phyloP scores from a whole-genome alignment of 1,140 invertebrate species.

The Dendrolimus kikuchii region DNA sequence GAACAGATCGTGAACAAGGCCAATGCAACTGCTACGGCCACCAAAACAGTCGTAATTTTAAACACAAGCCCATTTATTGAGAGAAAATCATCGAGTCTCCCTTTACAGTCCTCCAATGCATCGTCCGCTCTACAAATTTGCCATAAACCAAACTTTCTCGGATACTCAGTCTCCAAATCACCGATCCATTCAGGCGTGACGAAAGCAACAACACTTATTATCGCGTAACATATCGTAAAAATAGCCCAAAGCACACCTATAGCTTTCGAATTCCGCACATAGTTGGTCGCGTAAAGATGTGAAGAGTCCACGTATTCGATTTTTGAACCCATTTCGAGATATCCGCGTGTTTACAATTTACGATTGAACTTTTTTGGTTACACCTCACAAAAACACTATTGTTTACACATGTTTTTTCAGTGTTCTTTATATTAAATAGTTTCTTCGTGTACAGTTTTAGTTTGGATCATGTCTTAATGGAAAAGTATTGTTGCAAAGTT shows the following conservation, averaged over 20 bases:
- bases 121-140: slow-evolving; percentile 84
- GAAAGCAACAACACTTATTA: slow-evolving; percentile 95
- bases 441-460: slow-evolving; percentile 4
- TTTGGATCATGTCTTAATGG: slow-evolving; percentile 1
- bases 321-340: slow-evolving; percentile 85
- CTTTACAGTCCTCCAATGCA: slow-evolving; percentile 83
- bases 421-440: slow-evolving; percentile 10
- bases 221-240: slow-evolving; percentile 96
- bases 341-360: slow-evolving; percentile 19
- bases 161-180: slow-evolving; percentile 86
- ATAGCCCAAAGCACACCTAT: slow-evolving; percentile 97
- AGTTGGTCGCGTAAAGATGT: slow-evolving; percentile 92
- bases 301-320: slow-evolving; percentile 92
- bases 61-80: slow-evolving; percentile 83
- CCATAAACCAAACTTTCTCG: slow-evolving; percentile 95
- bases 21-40: slow-evolving; percentile 88
- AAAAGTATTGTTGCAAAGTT: slow-evolving; percentile 21
- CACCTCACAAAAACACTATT: slow-evolving; percentile 24
- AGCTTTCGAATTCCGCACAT: slow-evolving; percentile 95
- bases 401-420: slow-evolving; percentile 14
- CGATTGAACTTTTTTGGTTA: slow-evolving; percentile 20
- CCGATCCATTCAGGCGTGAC: slow-evolving; percentile 96
- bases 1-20: slow-evolving; percentile 89
- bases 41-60: slow-evolving; percentile 88
- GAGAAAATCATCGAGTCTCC: slow-evolving; percentile 87